A percentile compares a stretch with the other conserved stretches of the same genome.
Conservation (phyloP, 2,113 vertebrate genomes). For the Cygnus atratus region DNA sequence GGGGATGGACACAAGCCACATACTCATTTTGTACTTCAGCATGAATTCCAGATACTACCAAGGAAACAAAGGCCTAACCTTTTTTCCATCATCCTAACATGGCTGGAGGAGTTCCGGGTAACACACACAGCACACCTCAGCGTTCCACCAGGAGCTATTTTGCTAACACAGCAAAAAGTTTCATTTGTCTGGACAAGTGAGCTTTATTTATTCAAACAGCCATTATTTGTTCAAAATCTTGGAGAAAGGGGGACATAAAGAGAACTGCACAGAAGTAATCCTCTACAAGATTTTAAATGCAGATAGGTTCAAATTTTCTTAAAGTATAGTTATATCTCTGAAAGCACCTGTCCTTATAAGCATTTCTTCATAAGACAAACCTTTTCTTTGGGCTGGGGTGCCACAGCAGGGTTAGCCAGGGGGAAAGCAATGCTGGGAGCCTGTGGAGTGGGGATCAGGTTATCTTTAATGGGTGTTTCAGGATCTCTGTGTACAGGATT, state of each 20-base stretch:
- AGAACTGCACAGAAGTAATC: background rate
- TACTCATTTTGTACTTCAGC: background rate
- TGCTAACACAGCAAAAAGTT: background rate
- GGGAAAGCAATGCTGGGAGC: constrained; percentile 89
- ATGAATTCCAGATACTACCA: background rate
- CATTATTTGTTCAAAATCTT: background rate
- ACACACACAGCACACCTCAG: background rate
- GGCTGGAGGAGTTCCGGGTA: background rate
- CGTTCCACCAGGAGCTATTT: background rate
- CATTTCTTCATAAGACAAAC: constrained; percentile 45
- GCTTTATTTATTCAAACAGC: background rate
- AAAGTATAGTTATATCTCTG: background rate
- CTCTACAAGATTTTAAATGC: background rate
- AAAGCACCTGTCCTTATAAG: background rate
- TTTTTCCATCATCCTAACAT: background rate
- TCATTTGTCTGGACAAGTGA: background rate
- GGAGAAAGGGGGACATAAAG: background rate
- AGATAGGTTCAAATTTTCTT: background rate
- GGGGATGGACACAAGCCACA: background rate
- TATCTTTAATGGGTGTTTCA: constrained; percentile 43
- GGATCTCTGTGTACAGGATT: constrained; percentile 35
- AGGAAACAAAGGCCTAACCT: background rate
- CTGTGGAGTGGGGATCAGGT: constrained; percentile 81
- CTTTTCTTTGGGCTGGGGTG: constrained; percentile 80
- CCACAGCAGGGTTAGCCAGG: constrained; percentile 84